Conservation (phyloP, 2,888 invertebrate genomes). For the Blera fallax region DNA sequence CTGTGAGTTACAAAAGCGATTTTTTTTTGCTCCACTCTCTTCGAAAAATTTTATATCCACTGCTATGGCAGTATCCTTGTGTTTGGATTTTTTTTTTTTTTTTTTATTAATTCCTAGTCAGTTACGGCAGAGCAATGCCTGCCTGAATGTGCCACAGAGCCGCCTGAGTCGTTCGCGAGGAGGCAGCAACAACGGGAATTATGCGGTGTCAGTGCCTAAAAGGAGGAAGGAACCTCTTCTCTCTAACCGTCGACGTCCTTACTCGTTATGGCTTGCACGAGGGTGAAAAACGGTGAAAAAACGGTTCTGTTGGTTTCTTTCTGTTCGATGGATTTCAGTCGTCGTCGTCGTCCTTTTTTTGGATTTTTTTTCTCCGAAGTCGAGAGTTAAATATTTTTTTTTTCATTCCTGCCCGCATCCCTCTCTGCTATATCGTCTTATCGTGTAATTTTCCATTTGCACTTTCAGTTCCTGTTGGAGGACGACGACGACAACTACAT, state of each 20-base stretch:
- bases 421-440: conserved; percentile 3
- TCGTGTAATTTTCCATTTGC: conserved; percentile 55
- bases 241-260: conserved; percentile 2
- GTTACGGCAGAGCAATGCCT: conserved; percentile 2
- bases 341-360: background rate
- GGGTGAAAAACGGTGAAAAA: conserved; percentile 21
- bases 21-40: conserved; percentile 34
- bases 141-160: background rate
- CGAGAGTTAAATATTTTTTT: conserved; percentile 40
- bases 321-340: conserved; percentile 41
- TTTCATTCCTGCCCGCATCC: background rate
- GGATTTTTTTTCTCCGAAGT: background rate
- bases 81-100: conserved; percentile 6
- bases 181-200: conserved; percentile 42
- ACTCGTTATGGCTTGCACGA: conserved; percentile 28
- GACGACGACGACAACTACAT: background rate
- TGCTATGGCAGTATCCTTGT: background rate
- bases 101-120: conserved; percentile 32
- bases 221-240: conserved; percentile 27
- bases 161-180: background rate
- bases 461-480: conserved; percentile 36
- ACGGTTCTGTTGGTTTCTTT: conserved; percentile 4
- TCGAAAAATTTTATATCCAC: background rate
- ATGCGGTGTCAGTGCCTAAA: conserved; percentile 49
- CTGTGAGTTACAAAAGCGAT: conserved; percentile 28